Conservation (phyloP, 1,140 invertebrate species). For the Scaptomyza hsui region DNA sequence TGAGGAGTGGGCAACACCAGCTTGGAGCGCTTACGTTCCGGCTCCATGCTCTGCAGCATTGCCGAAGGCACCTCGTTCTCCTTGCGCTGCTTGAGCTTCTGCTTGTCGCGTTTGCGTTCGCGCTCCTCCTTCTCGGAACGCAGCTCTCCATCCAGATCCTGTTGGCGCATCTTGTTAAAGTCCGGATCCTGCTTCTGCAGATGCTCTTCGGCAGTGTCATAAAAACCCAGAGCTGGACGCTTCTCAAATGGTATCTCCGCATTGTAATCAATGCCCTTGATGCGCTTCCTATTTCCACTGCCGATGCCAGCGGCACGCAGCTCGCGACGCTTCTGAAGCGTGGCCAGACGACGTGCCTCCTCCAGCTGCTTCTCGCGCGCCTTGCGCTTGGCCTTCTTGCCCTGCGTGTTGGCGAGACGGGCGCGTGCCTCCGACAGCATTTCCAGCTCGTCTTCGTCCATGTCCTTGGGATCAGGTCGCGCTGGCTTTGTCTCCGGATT, state of each 20-base stretch:
- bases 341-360: conserved; percentile 97
- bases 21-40: conserved; percentile 96
- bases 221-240: conserved; percentile 94
- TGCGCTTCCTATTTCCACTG: conserved; percentile 76
- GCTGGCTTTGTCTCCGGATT: conserved; percentile 99
- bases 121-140: conserved; percentile 95
- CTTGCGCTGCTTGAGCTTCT: conserved; percentile 96
- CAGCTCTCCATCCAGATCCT: conserved; percentile 96
- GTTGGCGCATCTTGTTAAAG: conserved; percentile 94
- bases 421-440: conserved; percentile 99
- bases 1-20: conserved; percentile 98
- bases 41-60: conserved; percentile 95
- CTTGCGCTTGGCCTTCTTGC: conserved; percentile 99
- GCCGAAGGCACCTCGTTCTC: conserved; percentile 98
- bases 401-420: conserved; percentile 99
- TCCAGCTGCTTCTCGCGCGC: conserved; percentile 99
- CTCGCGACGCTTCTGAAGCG: conserved; percentile 98
- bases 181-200: conserved; percentile 95
- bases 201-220: conserved; percentile 95
- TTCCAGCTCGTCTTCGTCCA: conserved; percentile 99
- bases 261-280: conserved; percentile 97
- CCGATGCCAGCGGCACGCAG: conserved; percentile 98
- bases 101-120: conserved; percentile 94
- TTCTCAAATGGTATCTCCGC: conserved; percentile 99
- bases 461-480: conserved; percentile 99